These are phyloP conservation scores for Formica exsecta DNA, from an alignment of 1,140 invertebrate species.

Conservation along the genomic window DNA sequence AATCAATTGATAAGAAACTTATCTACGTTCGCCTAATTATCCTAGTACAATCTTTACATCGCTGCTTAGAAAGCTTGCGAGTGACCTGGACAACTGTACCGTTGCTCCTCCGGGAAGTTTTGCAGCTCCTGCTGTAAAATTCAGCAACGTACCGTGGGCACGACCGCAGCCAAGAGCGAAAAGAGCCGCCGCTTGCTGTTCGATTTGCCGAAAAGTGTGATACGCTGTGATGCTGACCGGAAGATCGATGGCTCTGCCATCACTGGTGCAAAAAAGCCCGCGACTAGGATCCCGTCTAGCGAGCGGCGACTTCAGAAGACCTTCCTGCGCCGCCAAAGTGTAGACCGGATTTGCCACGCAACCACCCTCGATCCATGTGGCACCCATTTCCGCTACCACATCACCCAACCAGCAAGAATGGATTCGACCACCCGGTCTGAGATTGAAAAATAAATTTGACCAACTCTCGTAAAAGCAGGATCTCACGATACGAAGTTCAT, in stretches of 20 bases:
- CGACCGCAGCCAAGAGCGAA: slow-evolving; percentile 88
- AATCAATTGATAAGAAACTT: neutral
- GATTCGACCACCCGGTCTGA: slow-evolving; percentile 90
- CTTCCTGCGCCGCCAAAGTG: slow-evolving; percentile 89
- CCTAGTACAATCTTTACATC: slow-evolving; percentile 51
- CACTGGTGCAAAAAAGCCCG: slow-evolving; percentile 89
- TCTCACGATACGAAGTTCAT: neutral
- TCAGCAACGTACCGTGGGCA: slow-evolving; percentile 88
- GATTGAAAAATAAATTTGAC: slow-evolving; percentile 37
- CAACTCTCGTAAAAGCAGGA: neutral
- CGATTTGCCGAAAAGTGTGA: slow-evolving; percentile 89
- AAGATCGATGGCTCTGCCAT: slow-evolving; percentile 89
- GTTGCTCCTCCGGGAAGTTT: slow-evolving; percentile 90
- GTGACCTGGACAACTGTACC: slow-evolving; percentile 79
- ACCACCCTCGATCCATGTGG: slow-evolving; percentile 89
- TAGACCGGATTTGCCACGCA: slow-evolving; percentile 89
- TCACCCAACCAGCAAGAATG: slow-evolving; percentile 92
- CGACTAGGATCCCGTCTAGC: slow-evolving; percentile 85
- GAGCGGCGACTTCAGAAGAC: slow-evolving; percentile 87
- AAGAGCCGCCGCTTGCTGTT: slow-evolving; percentile 88
- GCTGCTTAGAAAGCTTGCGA: slow-evolving; percentile 42
- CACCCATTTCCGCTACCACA: slow-evolving; percentile 91
- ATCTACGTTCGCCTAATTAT: neutral
- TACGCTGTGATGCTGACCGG: slow-evolving; percentile 88
- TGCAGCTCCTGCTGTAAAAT: slow-evolving; percentile 90